phyloP scores from a whole-genome alignment of 2,888 invertebrate species.

The Ophioninae sp. region DNA sequence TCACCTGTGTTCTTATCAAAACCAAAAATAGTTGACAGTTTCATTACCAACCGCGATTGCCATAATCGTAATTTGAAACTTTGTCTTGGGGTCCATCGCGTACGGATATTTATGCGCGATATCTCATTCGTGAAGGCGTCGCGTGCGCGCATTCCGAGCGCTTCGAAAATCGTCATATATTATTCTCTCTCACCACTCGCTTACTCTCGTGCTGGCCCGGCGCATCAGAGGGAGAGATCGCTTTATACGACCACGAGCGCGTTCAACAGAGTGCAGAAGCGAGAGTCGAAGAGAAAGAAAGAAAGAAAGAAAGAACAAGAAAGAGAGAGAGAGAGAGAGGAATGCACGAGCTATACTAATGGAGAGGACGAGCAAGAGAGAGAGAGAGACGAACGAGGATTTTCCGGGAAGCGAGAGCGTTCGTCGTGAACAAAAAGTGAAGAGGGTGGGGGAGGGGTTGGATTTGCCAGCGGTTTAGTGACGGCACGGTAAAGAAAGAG shows the following conservation, averaged over 20 bases:
- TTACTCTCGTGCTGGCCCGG: conserved; percentile 3
- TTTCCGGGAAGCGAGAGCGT: conserved; percentile 48
- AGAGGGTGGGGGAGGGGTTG: not conserved
- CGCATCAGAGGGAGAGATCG: conserved; percentile 17
- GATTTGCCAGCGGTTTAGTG: not conserved
- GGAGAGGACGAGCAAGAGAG: not conserved
- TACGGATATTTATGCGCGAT: not conserved
- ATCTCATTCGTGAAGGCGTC: not conserved
- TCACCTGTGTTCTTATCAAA: no score
- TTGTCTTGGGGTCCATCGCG: not conserved
- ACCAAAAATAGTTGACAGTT: not conserved
- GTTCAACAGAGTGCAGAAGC: not conserved
- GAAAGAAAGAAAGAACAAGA: not conserved
- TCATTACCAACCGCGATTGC: not conserved
- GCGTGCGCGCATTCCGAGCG: conserved; percentile 16
- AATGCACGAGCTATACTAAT: not conserved
- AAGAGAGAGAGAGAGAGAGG: not conserved
- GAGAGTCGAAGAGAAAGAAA: conserved; percentile 1
- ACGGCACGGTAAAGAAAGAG: not conserved
- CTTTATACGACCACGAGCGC: conserved; percentile 26
- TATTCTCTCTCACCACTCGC: conserved; percentile 23
- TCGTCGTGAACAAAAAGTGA: conserved; percentile 45
- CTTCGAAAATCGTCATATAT: conserved; percentile 22
- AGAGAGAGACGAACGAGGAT: conserved; percentile 13
- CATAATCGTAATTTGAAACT: not conserved